phyloP scores from a whole-genome alignment of 2,797 vertebrate species.

The Peromyscus eremicus region DNA sequence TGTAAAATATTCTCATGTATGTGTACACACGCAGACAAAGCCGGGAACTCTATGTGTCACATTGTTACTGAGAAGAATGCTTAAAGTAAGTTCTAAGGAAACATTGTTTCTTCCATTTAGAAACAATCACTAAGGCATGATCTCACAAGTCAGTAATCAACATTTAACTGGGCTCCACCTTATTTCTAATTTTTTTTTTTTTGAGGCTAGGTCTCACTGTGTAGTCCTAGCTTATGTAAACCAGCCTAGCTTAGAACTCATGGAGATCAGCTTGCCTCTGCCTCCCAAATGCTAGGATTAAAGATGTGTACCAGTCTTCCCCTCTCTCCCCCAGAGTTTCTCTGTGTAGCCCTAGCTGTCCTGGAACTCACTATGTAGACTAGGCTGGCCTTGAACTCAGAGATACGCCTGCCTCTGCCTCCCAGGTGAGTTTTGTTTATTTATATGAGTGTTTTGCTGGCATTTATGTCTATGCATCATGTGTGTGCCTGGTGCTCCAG shows the following conservation, averaged over 20 bases:
- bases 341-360: neutral
- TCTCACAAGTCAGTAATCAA: neutral
- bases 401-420: neutral
- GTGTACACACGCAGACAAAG: neutral
- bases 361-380: neutral
- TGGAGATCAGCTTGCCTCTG: neutral
- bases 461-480: neutral
- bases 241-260: neutral
- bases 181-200: neutral
- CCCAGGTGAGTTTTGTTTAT: neutral
- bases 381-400: neutral
- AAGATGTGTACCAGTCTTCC: neutral
- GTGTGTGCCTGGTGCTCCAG: neutral
- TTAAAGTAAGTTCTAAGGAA: slow-evolving; percentile 44
- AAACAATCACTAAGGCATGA: slow-evolving; percentile 28
- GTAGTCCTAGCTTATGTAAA: neutral
- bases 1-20: neutral
- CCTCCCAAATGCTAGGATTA: neutral
- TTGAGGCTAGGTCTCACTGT: neutral
- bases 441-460: neutral
- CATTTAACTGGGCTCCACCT: neutral
- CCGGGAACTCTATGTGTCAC: neutral
- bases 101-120: slow-evolving; percentile 69
- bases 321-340: neutral
- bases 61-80: slow-evolving; percentile 58